Conservation (phyloP, 2,888 invertebrate species). For the Flexamia atlantica region DNA sequence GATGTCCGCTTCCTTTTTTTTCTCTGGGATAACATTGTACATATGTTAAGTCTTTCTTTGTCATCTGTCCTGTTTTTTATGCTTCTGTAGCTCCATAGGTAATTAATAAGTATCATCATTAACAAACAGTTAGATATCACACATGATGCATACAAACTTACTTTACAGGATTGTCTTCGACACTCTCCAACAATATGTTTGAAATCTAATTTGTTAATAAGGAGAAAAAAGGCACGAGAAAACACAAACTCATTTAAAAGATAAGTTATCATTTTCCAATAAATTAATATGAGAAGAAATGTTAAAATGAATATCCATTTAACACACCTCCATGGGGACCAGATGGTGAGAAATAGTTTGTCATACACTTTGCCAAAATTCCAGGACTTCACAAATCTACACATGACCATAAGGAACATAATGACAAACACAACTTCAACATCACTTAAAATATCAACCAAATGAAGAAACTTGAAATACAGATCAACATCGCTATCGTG, state of each 20-base stretch:
- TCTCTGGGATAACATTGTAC: neutral
- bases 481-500: neutral
- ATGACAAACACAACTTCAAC: neutral
- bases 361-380: neutral
- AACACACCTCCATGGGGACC: neutral
- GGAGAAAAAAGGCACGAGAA: neutral
- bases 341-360: neutral
- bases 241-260: neutral
- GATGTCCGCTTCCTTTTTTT: neutral
- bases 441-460: neutral
- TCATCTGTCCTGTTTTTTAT: neutral
- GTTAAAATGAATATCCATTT: neutral
- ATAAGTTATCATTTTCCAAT: neutral
- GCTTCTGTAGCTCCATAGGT: neutral
- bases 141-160: neutral
- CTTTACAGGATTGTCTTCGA: neutral
- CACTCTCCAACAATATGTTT: neutral
- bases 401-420: neutral
- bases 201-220: neutral
- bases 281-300: neutral
- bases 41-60: neutral
- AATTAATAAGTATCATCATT: neutral
- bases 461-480: neutral
- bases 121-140: neutral
- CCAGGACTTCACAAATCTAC: neutral